Base-by-base conservation (phyloP, 2,113 vertebrate species). In the Cyanistes caeruleus region DNA sequence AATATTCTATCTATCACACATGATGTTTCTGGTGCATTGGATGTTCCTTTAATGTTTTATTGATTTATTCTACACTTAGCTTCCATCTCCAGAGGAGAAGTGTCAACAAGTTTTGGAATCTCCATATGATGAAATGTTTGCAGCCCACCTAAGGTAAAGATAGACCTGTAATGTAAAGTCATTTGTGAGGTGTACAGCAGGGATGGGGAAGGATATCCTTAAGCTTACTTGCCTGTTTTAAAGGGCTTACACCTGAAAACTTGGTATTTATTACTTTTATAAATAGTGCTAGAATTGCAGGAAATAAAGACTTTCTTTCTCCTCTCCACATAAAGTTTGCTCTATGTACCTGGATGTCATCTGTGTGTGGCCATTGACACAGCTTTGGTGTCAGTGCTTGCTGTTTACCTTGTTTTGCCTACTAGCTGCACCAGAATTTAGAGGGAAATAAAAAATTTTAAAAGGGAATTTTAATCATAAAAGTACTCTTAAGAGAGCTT, bases 111-210 rank as follows among this genome's bases (percentile, higher is more conserved):
- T 99, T 67, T 94, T 99, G 96, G 99, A 99, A 85, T 99, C 98
- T 0, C 99, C 99, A 0, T 99, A 99, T 16, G 99, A 99, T 51
- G 99, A 99, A 97, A 99, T 99, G 99, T 98, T 99, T 69, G 99
- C 99, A 41, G 99, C 99, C 90, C 99, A 99, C 92, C 98, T 99
- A 93, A 99, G 99, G 99, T 99, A 98, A 89, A 41, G 48, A 25
- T 37, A 27, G 15, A 28, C 35, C 10, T 0, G 4, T 22, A 84
- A 62, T 35, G 41, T 70, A 7, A 58, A 76, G 37, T 60, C 28
- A 15, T 7, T 72, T 87, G 17, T 60, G n/a, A 81, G 27, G 19
- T 27, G 30, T 64, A 30, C 35, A 33, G 65, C 43, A 35, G 43
- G n/a, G 28, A 31, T 63, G 33, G 39, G 16, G 28, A 79, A n/a